Evolutionary conservation across 2,888 invertebrate species (phyloP), one percentile per base, ranked within the genome.

Genomic region (Apodemia hepburni): DNA sequence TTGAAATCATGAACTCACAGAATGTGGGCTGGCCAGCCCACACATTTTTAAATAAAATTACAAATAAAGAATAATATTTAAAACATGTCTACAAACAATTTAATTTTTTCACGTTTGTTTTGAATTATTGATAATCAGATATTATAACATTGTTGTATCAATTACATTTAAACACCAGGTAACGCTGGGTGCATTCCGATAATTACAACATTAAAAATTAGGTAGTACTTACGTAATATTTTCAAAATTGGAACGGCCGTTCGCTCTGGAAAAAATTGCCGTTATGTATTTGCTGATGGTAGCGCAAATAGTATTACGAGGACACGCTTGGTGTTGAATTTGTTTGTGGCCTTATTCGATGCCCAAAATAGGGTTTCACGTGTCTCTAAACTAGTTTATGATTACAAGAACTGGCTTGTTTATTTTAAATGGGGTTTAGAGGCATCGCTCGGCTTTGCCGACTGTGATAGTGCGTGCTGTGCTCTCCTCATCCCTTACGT

Each of bases 401-500:
- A 63, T 65, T 62, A 67, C 62, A 61, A 66, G 66, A 54, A 15
- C 27, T 47, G 57, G 63, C 58, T 65, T 68, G 64, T 45, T 42
- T 54, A 60, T 61, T 60, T 61, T 68, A 63, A 67, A 73, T 66
- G 72, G 67, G 64, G 73, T 71, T 70, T 72, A 72, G 81, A 72
- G 78, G 70, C 78, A 71, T 75, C 67, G 69, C 66, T 77, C 78
- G 85, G 85, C 78, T 69, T 68, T 64, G 68, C 83, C 83, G 82
- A 79, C 89, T 91, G 91, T 91, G 91, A 91, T 91, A 90, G 82
- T 83, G 79, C 81, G 86, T 81, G 88, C 89, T 88, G 88, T 87
- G 87, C 83, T 80, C 81, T 78, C 83, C 82, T 80, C 80, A 71
- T 71, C 78, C 83, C 77, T 66, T 60, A 68, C 65, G 63, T 60